A percentile compares a stretch with the other conserved stretches of the same genome.
phyloP scores from a whole-genome alignment of 2,888 invertebrate species.

The Thelaira solivaga region DNA sequence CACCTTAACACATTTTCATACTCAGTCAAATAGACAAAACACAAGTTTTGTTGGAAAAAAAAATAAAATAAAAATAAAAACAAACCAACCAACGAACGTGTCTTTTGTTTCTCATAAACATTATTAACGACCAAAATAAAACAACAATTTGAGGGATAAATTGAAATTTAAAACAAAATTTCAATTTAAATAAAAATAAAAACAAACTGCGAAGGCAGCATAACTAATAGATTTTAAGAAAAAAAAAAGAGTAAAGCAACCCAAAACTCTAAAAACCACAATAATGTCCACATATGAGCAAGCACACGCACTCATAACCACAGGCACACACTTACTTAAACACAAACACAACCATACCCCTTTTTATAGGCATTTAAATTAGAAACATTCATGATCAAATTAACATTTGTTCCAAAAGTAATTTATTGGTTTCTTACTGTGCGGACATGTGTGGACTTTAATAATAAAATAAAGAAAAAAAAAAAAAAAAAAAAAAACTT shows the following conservation, averaged over 20 bases:
- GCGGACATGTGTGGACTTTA: constrained; percentile 46
- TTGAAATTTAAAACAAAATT: constrained; percentile 29
- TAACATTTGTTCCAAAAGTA: constrained; percentile 55
- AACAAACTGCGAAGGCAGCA: constrained; percentile 45
- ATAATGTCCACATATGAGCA: not conserved
- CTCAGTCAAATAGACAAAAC: not conserved
- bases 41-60: not conserved
- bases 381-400: constrained; percentile 60
- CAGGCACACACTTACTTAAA: no score
- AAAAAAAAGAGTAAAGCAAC: no score
- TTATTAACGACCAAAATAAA: constrained; percentile 39
- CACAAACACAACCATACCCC: no score
- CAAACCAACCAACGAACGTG: constrained; percentile 60
- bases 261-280: constrained; percentile 8
- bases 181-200: constrained; percentile 42
- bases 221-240: constrained; percentile 49
- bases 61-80: constrained; percentile 1
- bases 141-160: not conserved
- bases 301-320: not conserved
- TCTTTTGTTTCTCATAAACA: constrained; percentile 53
- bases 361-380: constrained; percentile 49
- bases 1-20: constrained; percentile 19
- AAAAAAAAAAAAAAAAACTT: no score
- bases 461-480: no score
- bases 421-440: constrained; percentile 54